Evolutionary conservation across 2,113 vertebrate species (phyloP), one percentile per base, ranked within the genome.

Genomic region (Sclerurus mexicanus): DNA sequence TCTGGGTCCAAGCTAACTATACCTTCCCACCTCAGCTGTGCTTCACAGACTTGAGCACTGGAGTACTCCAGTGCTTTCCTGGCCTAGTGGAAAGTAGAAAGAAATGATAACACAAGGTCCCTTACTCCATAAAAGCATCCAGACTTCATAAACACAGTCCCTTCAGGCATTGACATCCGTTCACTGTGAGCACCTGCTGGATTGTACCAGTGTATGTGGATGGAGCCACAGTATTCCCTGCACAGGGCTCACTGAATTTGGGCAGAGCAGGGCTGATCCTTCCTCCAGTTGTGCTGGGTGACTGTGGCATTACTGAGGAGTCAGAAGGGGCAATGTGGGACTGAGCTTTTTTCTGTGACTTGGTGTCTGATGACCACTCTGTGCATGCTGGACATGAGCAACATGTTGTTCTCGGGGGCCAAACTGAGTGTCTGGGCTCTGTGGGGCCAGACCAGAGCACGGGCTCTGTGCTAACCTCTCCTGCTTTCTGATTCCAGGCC

Each of bases 401-500:
- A n/a, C n/a, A n/a, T n/a, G n/a, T 85, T 0, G 0, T 9, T 53
- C 40, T 8, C 18, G 30, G 71, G 12, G 46, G 14, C 50, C 64
- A 42, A 3, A 14, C 50, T 55, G 71, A 11, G 40, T 14, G 46
- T 17, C 50, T 81, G 72, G 33, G 75, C 4, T 9, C 37, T 4
- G 5, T 28, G 49, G 31, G 19, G 40, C 37, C 35, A 11, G 59
- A 33, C 50, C 47, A 22, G 50, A 30, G n/a, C 14, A 1, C 3
- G 16, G 46, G 12, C 35, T 90, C 11, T 15, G 0, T 44, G 37
- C 60, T 92, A 5, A 90, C 66, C 47, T 76, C 22, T 31, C 30
- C 69, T 81, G n/a, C 81, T 91, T 67, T 92, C 87, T 95, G 40
- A 28, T 95, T 44, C 35, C 90, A 99, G 99, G 99, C 99, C 99